These are phyloP conservation scores for Bombus waltoni DNA, from an alignment of 1,140 invertebrate genomes.

Conservation along the genomic window DNA sequence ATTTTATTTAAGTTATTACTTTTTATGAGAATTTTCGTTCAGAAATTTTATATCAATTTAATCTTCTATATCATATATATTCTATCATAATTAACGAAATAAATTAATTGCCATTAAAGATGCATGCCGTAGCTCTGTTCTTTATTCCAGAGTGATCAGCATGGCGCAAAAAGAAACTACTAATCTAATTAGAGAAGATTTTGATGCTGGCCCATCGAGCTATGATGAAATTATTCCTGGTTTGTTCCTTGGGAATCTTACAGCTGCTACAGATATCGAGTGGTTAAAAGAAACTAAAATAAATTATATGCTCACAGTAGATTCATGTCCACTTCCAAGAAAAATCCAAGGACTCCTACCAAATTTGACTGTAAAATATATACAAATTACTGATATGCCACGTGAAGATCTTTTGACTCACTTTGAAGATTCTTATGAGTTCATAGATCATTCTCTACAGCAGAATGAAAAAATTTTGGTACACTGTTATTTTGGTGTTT, in stretches of 20 bases:
- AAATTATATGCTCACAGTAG: slow-evolving; percentile 90
- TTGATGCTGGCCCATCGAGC: slow-evolving; percentile 86
- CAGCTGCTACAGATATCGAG: slow-evolving; percentile 89
- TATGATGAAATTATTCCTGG: slow-evolving; percentile 87
- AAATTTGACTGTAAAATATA: slow-evolving; percentile 88
- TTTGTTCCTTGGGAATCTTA: slow-evolving; percentile 90
- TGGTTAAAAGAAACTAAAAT: slow-evolving; percentile 87
- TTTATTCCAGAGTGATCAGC: slow-evolving; percentile 44
- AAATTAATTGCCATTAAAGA: background rate
- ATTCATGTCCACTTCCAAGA: slow-evolving; percentile 90
- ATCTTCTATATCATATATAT: background rate
- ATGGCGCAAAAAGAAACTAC: slow-evolving; percentile 71
- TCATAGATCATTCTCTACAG: slow-evolving; percentile 86
- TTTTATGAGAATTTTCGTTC: background rate
- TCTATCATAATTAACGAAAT: slow-evolving; percentile 6
- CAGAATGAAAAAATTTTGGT: slow-evolving; percentile 87
- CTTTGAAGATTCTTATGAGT: slow-evolving; percentile 89
- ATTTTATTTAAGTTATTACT: slow-evolving; percentile 2
- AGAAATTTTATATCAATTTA: background rate
- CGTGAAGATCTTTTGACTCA: slow-evolving; percentile 91
- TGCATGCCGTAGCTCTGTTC: slow-evolving; percentile 21
- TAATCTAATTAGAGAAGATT: slow-evolving; percentile 82
- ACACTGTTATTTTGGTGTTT: slow-evolving; percentile 94
- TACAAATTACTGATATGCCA: slow-evolving; percentile 91
- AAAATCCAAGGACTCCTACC: slow-evolving; percentile 86